These are phyloP conservation scores for Corydoras sp. DNA, from an alignment of 2,113 vertebrate genomes.

Conservation along the genomic window DNA sequence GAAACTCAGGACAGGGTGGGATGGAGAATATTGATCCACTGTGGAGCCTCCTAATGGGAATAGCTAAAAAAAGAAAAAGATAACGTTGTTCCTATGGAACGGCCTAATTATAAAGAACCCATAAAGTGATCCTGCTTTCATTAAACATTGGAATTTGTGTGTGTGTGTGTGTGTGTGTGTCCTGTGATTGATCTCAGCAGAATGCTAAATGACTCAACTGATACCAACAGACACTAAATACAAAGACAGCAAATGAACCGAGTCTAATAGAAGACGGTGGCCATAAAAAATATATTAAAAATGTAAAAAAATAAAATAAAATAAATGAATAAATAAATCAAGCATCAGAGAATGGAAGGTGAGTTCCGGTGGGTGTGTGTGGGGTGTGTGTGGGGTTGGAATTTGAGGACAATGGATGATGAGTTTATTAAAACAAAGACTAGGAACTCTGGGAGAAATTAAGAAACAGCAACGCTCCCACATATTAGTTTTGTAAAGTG, in stretches of 20 bases:
- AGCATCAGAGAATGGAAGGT: constrained; percentile 42
- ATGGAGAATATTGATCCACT: too few species aligned
- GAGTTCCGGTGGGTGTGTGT: neutral
- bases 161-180: too few species aligned
- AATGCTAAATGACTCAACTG: constrained; percentile 45
- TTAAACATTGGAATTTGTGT: too few species aligned
- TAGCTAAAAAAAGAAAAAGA: too few species aligned
- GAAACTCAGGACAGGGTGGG: too few species aligned
- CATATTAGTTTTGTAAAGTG: neutral
- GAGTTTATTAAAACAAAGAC: constrained; percentile 1
- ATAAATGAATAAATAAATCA: constrained; percentile 20
- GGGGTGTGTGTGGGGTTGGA: too few species aligned
- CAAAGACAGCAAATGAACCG: constrained; percentile 42
- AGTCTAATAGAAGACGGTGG: constrained; percentile 45
- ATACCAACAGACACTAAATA: constrained; percentile 20
- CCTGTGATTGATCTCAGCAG: constrained; percentile 47
- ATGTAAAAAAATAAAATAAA: too few species aligned
- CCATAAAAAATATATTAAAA: constrained; percentile 15
- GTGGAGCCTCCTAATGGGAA: too few species aligned
- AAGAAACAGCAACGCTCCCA: constrained; percentile 9
- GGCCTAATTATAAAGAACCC: too few species aligned
- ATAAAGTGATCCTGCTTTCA: too few species aligned
- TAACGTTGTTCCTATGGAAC: too few species aligned
- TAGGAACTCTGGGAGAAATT: neutral
- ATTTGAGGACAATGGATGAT: constrained; percentile 2